Evolutionary conservation across 1,140 invertebrate species (phyloP), one percentile per base, ranked within the genome.

Genomic region (Asobara japonica): DNA sequence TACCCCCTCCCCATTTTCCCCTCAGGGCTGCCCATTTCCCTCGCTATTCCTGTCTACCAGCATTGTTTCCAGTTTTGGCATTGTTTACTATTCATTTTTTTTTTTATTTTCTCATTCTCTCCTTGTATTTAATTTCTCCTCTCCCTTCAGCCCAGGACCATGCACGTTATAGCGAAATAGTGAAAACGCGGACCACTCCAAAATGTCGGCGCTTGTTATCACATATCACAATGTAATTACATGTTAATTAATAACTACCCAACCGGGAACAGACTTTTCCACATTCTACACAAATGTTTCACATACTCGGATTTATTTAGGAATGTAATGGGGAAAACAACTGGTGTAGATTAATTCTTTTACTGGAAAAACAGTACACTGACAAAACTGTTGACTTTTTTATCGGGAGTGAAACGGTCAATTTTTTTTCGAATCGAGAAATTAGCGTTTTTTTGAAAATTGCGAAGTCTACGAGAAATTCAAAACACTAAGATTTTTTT

Each of bases 151-250:
- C 31, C 51, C n/a, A n/a, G n/a, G n/a, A n/a, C n/a, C n/a, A n/a
- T n/a, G n/a, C n/a, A n/a, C n/a, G n/a, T n/a, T n/a, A n/a, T n/a
- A n/a, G n/a, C n/a, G n/a, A n/a, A 36, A 29, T 30, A 18, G 68
- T 25, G 61, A 20, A 56, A 31, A 69, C 31, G n/a, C n/a, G n/a
- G 1, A 22, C 31, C 31, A 16, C 68, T 48, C 61, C n/a, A 45
- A 51, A 71, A 51, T 48, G 45, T 33, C 60, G 18, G 41, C 41
- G n/a, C 41, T 45, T 45, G 56, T 61, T 68, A 74, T 71, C 69
- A 31, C 64, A 66, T 70, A 74, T 68, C 64, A 6, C 45, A 20
- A 74, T 69, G 65, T 74, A 71, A 74, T 71, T 74, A 65, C 38
- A 51, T 33, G 48, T 74, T 74, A 65, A 71, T 74, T 70, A 74